These are phyloP conservation scores for Aphelenchoides fujianensis DNA, from an alignment of 1,140 invertebrate genomes.

Conservation along the genomic window DNA sequence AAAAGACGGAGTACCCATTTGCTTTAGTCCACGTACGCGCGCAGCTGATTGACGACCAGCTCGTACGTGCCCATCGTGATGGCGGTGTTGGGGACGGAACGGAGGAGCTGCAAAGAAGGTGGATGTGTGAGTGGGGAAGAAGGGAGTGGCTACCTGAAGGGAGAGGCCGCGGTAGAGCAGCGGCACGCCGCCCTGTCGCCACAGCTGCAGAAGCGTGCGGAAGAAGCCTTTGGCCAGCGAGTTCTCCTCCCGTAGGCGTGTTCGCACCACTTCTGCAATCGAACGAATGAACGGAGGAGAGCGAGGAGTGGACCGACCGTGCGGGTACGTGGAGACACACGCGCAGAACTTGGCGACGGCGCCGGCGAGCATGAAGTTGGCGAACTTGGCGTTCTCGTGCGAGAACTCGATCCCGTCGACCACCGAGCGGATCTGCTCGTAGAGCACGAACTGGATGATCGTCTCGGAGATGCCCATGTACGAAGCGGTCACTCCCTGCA, in stretches of 20 bases:
- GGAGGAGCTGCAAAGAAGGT: constrained; percentile 33
- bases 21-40: constrained; percentile 31
- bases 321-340: constrained; percentile 45
- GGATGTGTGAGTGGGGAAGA: background rate
- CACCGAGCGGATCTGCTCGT: constrained; percentile 70
- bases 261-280: constrained; percentile 49
- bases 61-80: constrained; percentile 50
- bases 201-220: constrained; percentile 28
- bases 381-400: constrained; percentile 43
- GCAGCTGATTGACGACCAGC: constrained; percentile 33
- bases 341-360: constrained; percentile 50
- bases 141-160: constrained; percentile 29
- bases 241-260: constrained; percentile 46
- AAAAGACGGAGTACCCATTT: background rate
- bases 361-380: constrained; percentile 54
- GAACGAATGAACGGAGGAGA: constrained; percentile 7
- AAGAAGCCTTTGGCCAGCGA: constrained; percentile 36
- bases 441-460: constrained; percentile 97
- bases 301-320: constrained; percentile 31
- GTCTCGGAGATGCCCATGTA: constrained; percentile 98
- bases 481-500: constrained; percentile 95
- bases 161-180: constrained; percentile 37
- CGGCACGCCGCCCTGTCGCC: constrained; percentile 28
- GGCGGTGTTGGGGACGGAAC: constrained; percentile 43
- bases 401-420: constrained; percentile 30